Evolutionary conservation across 1,140 invertebrate species (phyloP).

Genomic region (Glomeris maerens): DNA sequence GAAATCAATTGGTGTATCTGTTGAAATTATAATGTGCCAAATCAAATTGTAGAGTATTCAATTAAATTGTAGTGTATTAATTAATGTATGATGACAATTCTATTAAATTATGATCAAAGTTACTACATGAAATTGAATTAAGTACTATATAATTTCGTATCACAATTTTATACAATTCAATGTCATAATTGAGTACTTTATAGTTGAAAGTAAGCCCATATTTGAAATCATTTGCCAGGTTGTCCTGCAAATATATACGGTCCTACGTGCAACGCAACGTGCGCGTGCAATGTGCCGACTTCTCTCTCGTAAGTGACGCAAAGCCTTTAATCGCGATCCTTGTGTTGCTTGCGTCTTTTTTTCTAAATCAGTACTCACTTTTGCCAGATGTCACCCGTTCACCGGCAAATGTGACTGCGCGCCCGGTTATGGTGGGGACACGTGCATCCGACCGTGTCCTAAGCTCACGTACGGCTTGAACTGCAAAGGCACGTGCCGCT

Average conservation of each 20-base stretch:
- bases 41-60: too few relatives aligned
- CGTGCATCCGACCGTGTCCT: slow-evolving; percentile 63
- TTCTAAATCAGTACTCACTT: slow-evolving; percentile 4
- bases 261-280: slow-evolving; percentile 50
- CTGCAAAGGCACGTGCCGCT: slow-evolving; percentile 61
- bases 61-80: too few relatives aligned
- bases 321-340: not conserved
- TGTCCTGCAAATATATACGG: slow-evolving; percentile 45
- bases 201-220: too few relatives aligned
- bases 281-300: slow-evolving; percentile 54
- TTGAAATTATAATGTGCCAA: too few relatives aligned
- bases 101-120: too few relatives aligned
- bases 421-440: slow-evolving; percentile 70
- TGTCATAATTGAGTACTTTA: too few relatives aligned
- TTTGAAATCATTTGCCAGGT: slow-evolving; percentile 1
- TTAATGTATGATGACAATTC: too few relatives aligned
- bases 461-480: slow-evolving; percentile 64
- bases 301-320: slow-evolving; percentile 45
- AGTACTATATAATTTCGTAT: too few relatives aligned
- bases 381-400: slow-evolving; percentile 62
- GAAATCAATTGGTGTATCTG: not conserved
- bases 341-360: not conserved
- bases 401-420: slow-evolving; percentile 76
- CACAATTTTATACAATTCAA: too few relatives aligned
- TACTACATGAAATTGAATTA: too few relatives aligned